Conservation (phyloP, 2,888 invertebrate species). For the Anthoptus insignis region DNA sequence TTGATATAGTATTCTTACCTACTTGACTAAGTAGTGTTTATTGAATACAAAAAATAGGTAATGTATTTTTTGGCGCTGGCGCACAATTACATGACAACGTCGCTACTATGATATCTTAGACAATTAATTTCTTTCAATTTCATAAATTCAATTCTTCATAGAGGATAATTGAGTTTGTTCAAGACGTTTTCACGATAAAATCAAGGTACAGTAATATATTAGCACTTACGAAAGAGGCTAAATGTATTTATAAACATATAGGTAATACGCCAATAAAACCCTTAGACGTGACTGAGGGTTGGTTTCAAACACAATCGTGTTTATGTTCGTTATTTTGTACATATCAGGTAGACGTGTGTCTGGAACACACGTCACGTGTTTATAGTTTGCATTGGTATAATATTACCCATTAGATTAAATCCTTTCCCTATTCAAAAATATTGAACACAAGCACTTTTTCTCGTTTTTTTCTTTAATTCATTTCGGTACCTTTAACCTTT, state of each 20-base stretch:
- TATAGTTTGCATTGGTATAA: slow-evolving; percentile 3
- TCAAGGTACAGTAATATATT: no score
- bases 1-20: not conserved
- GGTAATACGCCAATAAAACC: not conserved
- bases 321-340: slow-evolving; percentile 44
- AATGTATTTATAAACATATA: slow-evolving; percentile 1
- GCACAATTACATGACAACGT: no score
- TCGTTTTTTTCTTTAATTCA: no score
- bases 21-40: slow-evolving; percentile 1
- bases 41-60: not conserved
- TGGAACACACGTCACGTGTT: slow-evolving; percentile 59
- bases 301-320: not conserved
- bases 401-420: not conserved
- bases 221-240: no score
- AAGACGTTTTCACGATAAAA: not conserved
- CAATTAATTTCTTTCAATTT: not conserved
- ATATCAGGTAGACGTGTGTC: slow-evolving; percentile 61
- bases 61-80: slow-evolving; percentile 21
- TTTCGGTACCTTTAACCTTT: no score
- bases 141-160: no score
- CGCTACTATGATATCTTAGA: not conserved
- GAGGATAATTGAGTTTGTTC: not conserved
- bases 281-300: not conserved
- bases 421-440: not conserved
- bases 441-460: not conserved